These are phyloP conservation scores for Isaurus tuberculatus DNA, from an alignment of 92 coral and sea anemone species.

Conservation along the genomic window DNA sequence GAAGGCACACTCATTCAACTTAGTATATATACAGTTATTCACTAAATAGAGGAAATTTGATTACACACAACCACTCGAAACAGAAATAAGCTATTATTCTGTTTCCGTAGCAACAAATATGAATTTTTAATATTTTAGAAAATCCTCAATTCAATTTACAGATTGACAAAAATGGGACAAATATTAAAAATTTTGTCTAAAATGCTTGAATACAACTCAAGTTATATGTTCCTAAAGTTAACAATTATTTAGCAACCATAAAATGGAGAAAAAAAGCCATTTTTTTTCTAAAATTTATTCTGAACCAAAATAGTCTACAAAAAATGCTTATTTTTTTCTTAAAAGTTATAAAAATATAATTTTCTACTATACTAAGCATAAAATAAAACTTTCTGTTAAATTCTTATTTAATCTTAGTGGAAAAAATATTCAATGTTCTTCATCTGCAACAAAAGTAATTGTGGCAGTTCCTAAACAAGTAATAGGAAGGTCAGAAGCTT, in stretches of 20 bases:
- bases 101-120: conserved; percentile 23
- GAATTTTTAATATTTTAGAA: not conserved
- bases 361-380: not conserved
- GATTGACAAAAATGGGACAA: not conserved
- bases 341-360: not conserved
- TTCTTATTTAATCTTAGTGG: not conserved
- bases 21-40: not conserved
- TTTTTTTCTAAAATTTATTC: not conserved
- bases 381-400: not conserved
- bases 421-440: not conserved
- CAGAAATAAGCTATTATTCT: not conserved
- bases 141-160: not conserved
- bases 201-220: not conserved
- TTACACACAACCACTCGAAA: not conserved
- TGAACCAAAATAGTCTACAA: not conserved
- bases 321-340: not conserved
- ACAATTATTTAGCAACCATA: conserved; percentile 2
- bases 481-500: conserved; percentile 2
- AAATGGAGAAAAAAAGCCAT: not conserved
- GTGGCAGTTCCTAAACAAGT: not conserved
- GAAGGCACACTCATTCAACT: not conserved
- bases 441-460: not conserved
- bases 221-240: conserved; percentile 3
- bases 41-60: conserved; percentile 13
- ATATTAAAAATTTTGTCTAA: not conserved